Evolutionary conservation across 2,797 vertebrate genomes (phyloP), one percentile per base, ranked within the genome.

Genomic region (Gephyroberyx darwinii): DNA sequence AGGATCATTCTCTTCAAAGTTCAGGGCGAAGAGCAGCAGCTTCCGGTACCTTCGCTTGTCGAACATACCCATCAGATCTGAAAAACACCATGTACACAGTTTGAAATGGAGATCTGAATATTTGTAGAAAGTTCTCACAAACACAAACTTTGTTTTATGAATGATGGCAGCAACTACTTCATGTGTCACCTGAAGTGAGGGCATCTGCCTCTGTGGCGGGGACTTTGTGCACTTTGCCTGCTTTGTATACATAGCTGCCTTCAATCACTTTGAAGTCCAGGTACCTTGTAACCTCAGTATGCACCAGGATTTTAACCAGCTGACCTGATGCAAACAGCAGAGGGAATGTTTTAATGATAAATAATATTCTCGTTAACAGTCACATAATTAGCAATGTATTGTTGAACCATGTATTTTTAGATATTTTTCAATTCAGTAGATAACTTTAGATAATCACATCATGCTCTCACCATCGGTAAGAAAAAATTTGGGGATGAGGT

Each of bases 11-110:
- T 69, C 71, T 0, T 94, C 92, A 77, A 94, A 95, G 78, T 92
- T 92, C 50, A 87, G 84, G 37, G 88, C 83, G 57, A 94, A 95
- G 39, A 90, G 83, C 20, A 95, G 83, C 67, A 95, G 81, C 80
- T 94, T 95, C 64, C 84, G 86, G 87, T 94, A 95, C 52, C 93
- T 80, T 9, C 94, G 91, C 87, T 94, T 95, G 84, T 95, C 94
- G 80, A 95, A 95, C 93, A 95, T 94, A 8, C 94, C 94, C 93
- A 95, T 90, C 73, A 95, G 75, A 85, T 95, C 94, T 95, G 70
- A 77, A 79, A 71, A 16, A 33, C 4, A 47, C 12, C 1, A 52
- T 22, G 59, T 14, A n/a, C 26, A 51, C 0, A 1, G 37, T 33
- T 5, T 1, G 5, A 52, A 7, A 33, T 8, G n/a, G 2, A 59